These are phyloP conservation scores for Trematomus loennbergii DNA, from an alignment of 2,113 vertebrate species.

Conservation along the genomic window DNA sequence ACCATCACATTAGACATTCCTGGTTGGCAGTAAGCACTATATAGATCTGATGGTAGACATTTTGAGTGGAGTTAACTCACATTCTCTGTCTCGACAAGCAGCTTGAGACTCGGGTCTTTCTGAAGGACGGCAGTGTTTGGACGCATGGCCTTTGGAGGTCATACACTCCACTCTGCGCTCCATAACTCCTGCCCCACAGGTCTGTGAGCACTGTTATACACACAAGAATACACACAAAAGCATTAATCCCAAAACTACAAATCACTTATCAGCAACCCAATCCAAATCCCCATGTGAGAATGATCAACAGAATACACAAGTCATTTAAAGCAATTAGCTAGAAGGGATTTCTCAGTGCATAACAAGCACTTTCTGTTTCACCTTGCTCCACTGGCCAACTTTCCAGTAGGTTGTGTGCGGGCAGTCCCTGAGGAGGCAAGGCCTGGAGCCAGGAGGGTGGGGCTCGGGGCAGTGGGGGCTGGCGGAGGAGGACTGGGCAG, in stretches of 20 bases:
- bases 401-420: conserved; percentile 86
- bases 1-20: conserved; percentile 41
- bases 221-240: conserved; percentile 18
- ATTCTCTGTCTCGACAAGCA: conserved; percentile 87
- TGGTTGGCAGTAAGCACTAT: conserved; percentile 15
- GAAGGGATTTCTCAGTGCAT: conserved; percentile 16
- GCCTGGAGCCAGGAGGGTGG: conserved; percentile 75
- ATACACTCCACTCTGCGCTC: conserved; percentile 88
- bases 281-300: conserved; percentile 32
- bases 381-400: conserved; percentile 90
- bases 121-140: conserved; percentile 86
- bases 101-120: conserved; percentile 88
- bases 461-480: conserved; percentile 81
- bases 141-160: conserved; percentile 83
- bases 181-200: conserved; percentile 89
- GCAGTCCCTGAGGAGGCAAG: conserved; percentile 86
- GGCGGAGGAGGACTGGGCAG: conserved; percentile 56
- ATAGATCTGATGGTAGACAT: neutral
- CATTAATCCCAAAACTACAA: neutral
- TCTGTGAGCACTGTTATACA: conserved; percentile 89
- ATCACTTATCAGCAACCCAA: conserved; percentile 11
- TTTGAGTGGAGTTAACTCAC: conserved; percentile 80
- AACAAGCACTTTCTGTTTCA: conserved; percentile 33
- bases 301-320: conserved; percentile 9
- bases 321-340: conserved; percentile 28